Percentiles rank a stretch among this genome's conserved stretches.
Evolutionary conservation across 2,888 invertebrate genomes (phyloP).

Genomic region (Calliopum simillimum): DNA sequence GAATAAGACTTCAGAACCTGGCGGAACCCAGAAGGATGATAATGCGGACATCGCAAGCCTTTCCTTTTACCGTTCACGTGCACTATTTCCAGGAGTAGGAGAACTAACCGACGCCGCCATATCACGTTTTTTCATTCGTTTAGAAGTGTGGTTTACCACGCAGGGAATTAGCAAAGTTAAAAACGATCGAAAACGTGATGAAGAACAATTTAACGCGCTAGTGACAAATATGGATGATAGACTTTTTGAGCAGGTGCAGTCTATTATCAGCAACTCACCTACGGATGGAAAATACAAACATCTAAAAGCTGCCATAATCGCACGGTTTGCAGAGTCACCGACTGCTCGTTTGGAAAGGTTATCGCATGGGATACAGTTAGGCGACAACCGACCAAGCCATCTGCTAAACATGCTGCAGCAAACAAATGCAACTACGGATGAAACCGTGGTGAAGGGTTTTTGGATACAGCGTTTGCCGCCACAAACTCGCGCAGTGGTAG

Average conservation of each 20-base stretch:
- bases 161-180: not conserved
- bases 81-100: not conserved
- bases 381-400: conserved; percentile 3
- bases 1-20: too few relatives aligned
- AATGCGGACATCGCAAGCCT: not conserved
- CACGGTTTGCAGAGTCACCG: conserved; percentile 4
- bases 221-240: conserved; percentile 8
- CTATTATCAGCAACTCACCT: not conserved
- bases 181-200: not conserved
- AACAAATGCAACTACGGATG: conserved; percentile 11
- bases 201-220: not conserved
- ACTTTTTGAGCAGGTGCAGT: conserved; percentile 1
- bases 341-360: not conserved
- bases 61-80: not conserved
- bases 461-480: conserved; percentile 10
- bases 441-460: conserved; percentile 5
- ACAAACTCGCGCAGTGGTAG: not conserved
- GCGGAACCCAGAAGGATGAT: not conserved
- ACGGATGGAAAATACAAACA: too few relatives aligned
- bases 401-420: conserved; percentile 9
- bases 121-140: conserved; percentile 5
- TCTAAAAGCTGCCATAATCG: too few relatives aligned
- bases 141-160: not conserved
- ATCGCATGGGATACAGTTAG: not conserved
- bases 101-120: not conserved